Evolutionary conservation across 2,888 invertebrate genomes (phyloP).

Genomic region (Lepeophtheirus nordmannii): DNA sequence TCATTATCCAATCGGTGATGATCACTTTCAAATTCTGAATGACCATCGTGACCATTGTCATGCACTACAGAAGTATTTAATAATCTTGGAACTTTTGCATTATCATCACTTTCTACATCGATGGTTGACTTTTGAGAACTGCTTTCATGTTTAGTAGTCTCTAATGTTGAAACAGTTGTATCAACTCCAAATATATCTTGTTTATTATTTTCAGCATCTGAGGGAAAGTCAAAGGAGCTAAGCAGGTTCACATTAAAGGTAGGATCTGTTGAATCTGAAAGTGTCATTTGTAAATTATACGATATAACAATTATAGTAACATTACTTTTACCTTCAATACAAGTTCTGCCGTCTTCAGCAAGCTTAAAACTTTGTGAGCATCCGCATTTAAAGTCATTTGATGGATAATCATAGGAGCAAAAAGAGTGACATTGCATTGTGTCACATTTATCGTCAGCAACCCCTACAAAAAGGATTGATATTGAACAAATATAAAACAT

Average conservation of each 20-base stretch:
- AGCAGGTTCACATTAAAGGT: neutral
- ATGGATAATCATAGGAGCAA: neutral
- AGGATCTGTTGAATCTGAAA: slow-evolving; percentile 3
- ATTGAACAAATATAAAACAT: neutral
- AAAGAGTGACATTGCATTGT: neutral
- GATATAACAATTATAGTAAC: too few relatives aligned
- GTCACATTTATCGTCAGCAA: neutral
- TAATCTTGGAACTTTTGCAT: neutral
- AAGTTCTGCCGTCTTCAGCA: neutral
- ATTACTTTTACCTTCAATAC: neutral
- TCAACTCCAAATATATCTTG: too few relatives aligned
- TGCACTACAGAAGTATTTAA: neutral
- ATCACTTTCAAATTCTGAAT: neutral
- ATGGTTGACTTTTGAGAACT: too few relatives aligned
- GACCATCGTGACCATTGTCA: neutral
- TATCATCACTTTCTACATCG: too few relatives aligned
- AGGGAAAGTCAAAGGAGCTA: neutral
- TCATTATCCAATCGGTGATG: neutral
- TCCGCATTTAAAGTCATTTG: neutral
- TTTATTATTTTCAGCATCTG: too few relatives aligned
- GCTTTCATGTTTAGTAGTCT: too few relatives aligned
- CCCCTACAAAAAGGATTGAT: neutral
- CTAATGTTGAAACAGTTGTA: too few relatives aligned
- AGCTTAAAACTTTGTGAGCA: neutral
- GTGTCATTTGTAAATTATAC: neutral